Evolutionary conservation across 2,797 vertebrate genomes (phyloP).

Genomic region (Scleropages formosus): DNA sequence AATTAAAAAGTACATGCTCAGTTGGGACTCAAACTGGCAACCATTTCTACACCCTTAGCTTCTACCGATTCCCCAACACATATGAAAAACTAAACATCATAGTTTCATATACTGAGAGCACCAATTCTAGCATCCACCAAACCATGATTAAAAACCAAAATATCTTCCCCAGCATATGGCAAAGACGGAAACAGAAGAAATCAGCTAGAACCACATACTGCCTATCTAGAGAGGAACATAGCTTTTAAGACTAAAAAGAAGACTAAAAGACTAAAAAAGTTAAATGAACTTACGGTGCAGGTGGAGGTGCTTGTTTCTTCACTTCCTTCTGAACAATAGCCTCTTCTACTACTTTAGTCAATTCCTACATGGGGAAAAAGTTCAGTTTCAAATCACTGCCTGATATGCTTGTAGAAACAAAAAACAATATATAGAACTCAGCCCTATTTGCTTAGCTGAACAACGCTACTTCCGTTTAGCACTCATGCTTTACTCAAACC

Average conservation of each 20-base stretch:
- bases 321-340: conserved; percentile 41
- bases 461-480: conserved; percentile 36
- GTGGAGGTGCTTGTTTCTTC: conserved; percentile 36
- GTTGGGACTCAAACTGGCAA: too few species aligned
- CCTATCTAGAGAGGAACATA: too few species aligned
- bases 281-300: conserved; percentile 50
- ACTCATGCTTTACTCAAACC: conserved; percentile 27
- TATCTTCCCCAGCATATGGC: background rate
- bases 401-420: background rate
- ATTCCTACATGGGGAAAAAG: conserved; percentile 52
- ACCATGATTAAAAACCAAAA: too few species aligned
- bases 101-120: too few species aligned
- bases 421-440: background rate
- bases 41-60: too few species aligned
- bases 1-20: too few species aligned
- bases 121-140: too few species aligned
- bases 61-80: too few species aligned
- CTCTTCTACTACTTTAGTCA: conserved; percentile 57
- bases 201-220: too few species aligned
- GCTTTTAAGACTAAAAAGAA: too few species aligned
- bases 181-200: too few species aligned
- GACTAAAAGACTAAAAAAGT: background rate
- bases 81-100: too few species aligned
- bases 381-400: background rate
- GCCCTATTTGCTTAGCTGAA: background rate